Evolutionary conservation across 2,888 invertebrate genomes (phyloP), one percentile per base, ranked within the genome.

Genomic region (Quadriops clusia): DNA sequence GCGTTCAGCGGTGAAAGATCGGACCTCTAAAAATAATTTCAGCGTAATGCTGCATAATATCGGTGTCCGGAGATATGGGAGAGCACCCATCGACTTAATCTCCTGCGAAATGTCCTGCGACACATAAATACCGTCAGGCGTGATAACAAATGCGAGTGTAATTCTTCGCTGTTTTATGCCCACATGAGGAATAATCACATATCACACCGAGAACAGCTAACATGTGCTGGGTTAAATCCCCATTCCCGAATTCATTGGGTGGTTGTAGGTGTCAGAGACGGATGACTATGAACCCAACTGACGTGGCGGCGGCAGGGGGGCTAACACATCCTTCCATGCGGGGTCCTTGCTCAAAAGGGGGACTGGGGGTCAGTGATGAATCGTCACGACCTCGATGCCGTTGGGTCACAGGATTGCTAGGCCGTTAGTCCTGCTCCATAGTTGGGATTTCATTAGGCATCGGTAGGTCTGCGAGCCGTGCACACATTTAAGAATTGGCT

Each of bases 241-340:
- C 41, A 34, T 27, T 37, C 23, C 30, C 34, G 40, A 42, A 44
- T 45, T 44, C 43, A 43, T 41, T 40, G 39, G 47, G 45, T 37
- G 40, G 45, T 36, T 41, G 42, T 38, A 43, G 43, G 42, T 47
- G 47, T 46, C 47, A 46, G 46, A 46, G 47, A 47, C 44, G 40
- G 41, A 47, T 47, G 45, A 41, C 44, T 44, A 39, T 40, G 42
- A 42, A 42, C 42, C 41, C 36, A 35, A 38, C 34, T 39, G 43
- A 45, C 40, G 43, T 38, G 41, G 39, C 27, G 20, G 30, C 29
- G 15, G 26, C 26, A 20, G 32, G 35, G 33, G 28, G 33, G 27
- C 38, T 32, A 41, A 39, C 42, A 39, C 35, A 41, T 34, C 38
- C 38, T 38, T 37, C 35, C 36, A 27, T 38, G 34, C 32, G 33